phyloP scores from a whole-genome alignment of 2,113 vertebrate species.

The Apeltes quadracus region DNA sequence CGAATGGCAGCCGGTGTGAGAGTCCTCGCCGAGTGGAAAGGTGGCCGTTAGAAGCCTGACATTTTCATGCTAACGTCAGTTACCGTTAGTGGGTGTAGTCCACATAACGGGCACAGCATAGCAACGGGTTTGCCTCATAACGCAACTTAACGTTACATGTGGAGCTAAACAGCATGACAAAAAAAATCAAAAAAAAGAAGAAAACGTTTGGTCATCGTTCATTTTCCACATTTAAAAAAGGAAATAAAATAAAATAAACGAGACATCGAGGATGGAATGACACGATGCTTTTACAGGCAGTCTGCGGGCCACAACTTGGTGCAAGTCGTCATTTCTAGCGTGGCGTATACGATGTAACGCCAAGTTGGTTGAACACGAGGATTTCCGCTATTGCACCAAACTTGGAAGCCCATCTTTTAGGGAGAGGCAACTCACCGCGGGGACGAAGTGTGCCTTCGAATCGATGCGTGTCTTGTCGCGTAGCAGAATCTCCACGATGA shows the following conservation, averaged over 20 bases:
- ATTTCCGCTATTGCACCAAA: conserved; percentile 71
- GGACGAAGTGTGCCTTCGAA: conserved; percentile 20
- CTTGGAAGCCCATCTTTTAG: conserved; percentile 64
- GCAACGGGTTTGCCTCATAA: not conserved
- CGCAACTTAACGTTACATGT: not conserved
- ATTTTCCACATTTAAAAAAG: not conserved
- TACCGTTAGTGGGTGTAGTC: conserved; percentile 57
- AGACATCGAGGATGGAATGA: fast-evolving
- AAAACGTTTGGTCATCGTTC: not conserved
- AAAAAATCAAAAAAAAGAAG: not conserved
- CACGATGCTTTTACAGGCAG: not conserved
- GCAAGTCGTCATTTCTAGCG: not conserved
- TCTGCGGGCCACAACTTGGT: not conserved
- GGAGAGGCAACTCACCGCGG: conserved; percentile 72
- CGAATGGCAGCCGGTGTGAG: fast-evolving
- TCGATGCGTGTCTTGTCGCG: not conserved
- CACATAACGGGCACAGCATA: conserved; percentile 56
- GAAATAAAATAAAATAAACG: not conserved
- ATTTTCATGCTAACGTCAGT: conserved; percentile 8
- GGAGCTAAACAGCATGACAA: conserved; percentile 43
- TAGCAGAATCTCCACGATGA: not conserved
- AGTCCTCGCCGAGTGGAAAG: not conserved
- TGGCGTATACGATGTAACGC: not conserved
- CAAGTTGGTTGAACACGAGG: conserved; percentile 54
- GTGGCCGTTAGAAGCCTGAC: conserved; percentile 13